Conservation (phyloP, 2,797 vertebrate genomes). For the Sebastiscus albofasciatus region DNA sequence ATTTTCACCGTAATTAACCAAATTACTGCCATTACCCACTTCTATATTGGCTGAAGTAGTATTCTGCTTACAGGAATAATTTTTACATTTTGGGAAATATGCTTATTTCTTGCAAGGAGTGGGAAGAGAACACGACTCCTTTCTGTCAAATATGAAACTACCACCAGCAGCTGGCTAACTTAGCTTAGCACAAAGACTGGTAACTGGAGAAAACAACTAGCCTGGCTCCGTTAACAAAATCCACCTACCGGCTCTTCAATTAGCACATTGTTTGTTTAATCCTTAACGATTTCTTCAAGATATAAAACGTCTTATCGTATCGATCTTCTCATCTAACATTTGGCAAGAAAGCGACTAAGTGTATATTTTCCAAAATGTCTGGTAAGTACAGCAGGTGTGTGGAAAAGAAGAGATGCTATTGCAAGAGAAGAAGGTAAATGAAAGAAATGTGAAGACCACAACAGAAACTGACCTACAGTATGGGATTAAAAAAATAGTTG, state of each 20-base stretch:
- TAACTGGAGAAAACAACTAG: background rate
- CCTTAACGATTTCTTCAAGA: background rate
- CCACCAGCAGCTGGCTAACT: background rate
- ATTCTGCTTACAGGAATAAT: conserved; percentile 3
- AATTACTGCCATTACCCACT: conserved; percentile 20
- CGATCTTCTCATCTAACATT: background rate
- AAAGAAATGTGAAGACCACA: background rate
- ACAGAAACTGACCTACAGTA: background rate
- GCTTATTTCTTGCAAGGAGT: background rate
- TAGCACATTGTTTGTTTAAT: background rate
- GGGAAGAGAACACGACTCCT: background rate
- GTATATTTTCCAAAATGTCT: background rate
- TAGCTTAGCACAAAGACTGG: conserved; percentile 1
- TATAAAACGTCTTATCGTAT: background rate
- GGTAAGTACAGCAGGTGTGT: conserved; percentile 1
- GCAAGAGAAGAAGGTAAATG: background rate
- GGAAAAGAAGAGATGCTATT: conserved; percentile 7
- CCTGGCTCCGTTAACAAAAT: background rate
- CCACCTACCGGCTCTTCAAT: background rate
- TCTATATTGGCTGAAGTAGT: conserved; percentile 9
- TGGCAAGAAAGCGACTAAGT: background rate
- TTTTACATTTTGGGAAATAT: conserved; percentile 1
- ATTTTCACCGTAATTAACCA: background rate
- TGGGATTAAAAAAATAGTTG: background rate
- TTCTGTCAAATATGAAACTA: background rate